Conservation (phyloP, 35 echinoderm and acorn worm genomes). For the Strongylocentrotus purpuratus region DNA sequence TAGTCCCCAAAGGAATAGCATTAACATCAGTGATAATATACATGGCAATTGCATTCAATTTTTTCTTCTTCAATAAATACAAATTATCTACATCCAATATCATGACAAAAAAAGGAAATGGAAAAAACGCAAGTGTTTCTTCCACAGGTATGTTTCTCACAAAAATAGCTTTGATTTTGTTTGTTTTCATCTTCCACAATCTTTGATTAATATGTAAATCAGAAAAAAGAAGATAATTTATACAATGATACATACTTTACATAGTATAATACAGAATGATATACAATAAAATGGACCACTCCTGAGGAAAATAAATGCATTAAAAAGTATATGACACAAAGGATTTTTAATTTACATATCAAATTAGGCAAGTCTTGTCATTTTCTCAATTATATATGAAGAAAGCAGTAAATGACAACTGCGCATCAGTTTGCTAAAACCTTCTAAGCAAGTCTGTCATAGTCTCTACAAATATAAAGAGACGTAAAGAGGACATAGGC, state of each 20-base stretch:
- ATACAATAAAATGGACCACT: not conserved
- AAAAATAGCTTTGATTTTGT: not conserved
- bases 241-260: not conserved
- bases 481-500: too few relatives aligned
- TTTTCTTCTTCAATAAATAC: not conserved
- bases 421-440: too few relatives aligned
- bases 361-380: not conserved
- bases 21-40: not conserved
- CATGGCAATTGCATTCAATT: not conserved
- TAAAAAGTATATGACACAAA: not conserved
- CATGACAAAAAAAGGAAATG: not conserved
- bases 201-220: conserved; percentile 6
- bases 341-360: not conserved
- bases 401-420: too few relatives aligned
- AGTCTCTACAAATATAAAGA: too few relatives aligned
- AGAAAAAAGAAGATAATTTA: not conserved
- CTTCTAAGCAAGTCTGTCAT: too few relatives aligned
- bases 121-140: not conserved
- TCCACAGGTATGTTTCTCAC: not conserved
- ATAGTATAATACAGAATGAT: not conserved
- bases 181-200: not conserved
- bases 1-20: not conserved
- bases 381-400: too few relatives aligned
- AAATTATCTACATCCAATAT: not conserved
- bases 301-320: not conserved